phyloP scores from a whole-genome alignment of 2,888 invertebrate genomes.

The Aquatica leii region DNA sequence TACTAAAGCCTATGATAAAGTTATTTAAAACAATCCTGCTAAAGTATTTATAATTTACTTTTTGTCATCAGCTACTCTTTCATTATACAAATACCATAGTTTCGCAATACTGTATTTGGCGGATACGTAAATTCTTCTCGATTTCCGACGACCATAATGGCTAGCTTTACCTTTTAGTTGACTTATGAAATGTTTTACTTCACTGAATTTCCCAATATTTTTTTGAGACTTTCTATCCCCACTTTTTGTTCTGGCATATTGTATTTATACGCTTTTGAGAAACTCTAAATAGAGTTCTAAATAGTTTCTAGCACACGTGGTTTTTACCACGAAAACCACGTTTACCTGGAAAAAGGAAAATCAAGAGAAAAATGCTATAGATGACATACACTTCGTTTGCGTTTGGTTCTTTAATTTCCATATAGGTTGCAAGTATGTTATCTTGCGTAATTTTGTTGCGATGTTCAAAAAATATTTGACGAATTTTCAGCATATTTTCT shows the following conservation, averaged over 20 bases:
- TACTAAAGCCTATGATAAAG: constrained; percentile 34
- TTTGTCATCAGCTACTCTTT: not conserved
- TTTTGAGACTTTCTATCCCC: constrained; percentile 11
- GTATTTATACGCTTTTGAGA: too few species aligned
- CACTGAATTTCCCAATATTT: not conserved
- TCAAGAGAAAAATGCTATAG: not conserved
- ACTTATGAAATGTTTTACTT: constrained; percentile 14
- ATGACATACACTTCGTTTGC: not conserved
- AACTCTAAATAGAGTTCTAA: not conserved
- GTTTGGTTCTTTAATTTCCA: not conserved
- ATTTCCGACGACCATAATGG: constrained; percentile 23
- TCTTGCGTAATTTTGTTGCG: not conserved
- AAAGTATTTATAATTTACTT: constrained; percentile 22
- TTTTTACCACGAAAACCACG: not conserved
- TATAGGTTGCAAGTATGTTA: not conserved
- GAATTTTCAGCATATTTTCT: not conserved
- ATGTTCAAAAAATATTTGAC: not conserved
- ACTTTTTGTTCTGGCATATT: too few species aligned
- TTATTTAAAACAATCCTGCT: constrained; percentile 34
- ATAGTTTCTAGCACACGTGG: not conserved
- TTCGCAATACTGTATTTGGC: constrained; percentile 12
- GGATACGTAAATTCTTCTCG: constrained; percentile 15
- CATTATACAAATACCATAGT: constrained; percentile 16
- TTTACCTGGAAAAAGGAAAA: not conserved
- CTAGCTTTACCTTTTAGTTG: constrained; percentile 20